Evolutionary conservation across 2,888 invertebrate species (phyloP), one percentile per base, ranked within the genome.

Genomic region (Cecidostiba fungosa): DNA sequence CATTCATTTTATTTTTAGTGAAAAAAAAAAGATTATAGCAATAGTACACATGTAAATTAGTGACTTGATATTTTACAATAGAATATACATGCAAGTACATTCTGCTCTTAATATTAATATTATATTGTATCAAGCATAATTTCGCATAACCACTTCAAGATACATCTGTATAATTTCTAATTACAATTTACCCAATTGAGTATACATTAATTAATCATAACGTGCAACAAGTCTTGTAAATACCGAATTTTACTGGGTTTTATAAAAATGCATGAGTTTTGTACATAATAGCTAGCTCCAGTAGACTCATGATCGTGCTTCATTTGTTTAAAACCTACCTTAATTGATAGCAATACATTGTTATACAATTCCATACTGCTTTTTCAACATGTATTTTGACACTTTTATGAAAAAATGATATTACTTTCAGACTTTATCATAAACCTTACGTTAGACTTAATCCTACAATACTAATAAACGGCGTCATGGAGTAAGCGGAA

Each of bases 401-500:
- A 72, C 26, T 77, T 79, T 74, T 29, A 77, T 73, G 43, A 70
- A 77, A 72, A 47, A 79, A 74, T 62, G 16, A 83, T 62, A 14
- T 12, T 77, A 43, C 32, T 72, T 66, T 73, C 69, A 82, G 76
- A 80, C 77, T 77, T 72, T 81, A 77, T 77, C 8, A 50, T 54
- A 78, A 76, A 69, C 23, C 72, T 86, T 77, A 77, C 43, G 0
- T 54, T 73, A 54, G 32, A 26, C 69, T 77, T 86, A 86, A 76
- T 54, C 74, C 59, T 84, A 86, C 69, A 84, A 84, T 86, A 84
- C 86, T 84, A 84, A 82, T 50, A 50, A 10, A 73, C 23, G 73
- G 26, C 59, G 77, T 84, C 73, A 84, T 84, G 80, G 73, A 86
- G 84, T 77, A 84, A 80, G 77, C 81, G 32, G 47, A 86, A 81